These are phyloP conservation scores for Mythimna loreyi DNA, from an alignment of 2,888 invertebrate species.

Conservation along the genomic window DNA sequence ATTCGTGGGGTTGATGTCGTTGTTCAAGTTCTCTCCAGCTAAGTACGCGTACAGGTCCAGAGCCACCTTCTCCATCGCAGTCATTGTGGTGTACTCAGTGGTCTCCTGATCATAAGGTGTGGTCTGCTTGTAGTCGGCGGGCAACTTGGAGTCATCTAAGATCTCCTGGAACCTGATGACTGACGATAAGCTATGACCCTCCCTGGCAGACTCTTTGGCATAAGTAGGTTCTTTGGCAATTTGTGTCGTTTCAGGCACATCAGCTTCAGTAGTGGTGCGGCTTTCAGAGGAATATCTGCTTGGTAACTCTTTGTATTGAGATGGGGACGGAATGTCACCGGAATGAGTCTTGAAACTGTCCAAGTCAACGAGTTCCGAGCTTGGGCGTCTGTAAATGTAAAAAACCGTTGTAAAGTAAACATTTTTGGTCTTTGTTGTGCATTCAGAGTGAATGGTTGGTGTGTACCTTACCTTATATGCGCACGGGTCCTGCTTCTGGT, in stretches of 20 bases:
- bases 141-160: conserved; percentile 84
- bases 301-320: conserved; percentile 88
- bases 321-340: conserved; percentile 89
- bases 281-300: conserved; percentile 87
- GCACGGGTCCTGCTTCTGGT: conserved; percentile 91
- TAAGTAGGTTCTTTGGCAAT: conserved; percentile 76
- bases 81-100: conserved; percentile 92
- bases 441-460: conserved; percentile 13
- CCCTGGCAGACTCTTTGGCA: conserved; percentile 79
- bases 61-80: conserved; percentile 95
- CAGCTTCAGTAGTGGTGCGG: conserved; percentile 86
- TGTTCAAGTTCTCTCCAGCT: conserved; percentile 92
- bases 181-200: conserved; percentile 84
- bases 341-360: conserved; percentile 95
- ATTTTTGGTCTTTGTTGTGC: background rate
- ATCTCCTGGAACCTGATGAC: conserved; percentile 84
- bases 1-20: conserved; percentile 87
- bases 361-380: conserved; percentile 95
- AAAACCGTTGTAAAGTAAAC: conserved; percentile 5
- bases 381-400: conserved; percentile 91
- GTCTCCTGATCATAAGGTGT: conserved; percentile 86
- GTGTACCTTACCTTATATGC: conserved; percentile 87
- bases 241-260: conserved; percentile 87
- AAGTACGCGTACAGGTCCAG: conserved; percentile 95
- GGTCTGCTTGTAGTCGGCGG: conserved; percentile 83